These are phyloP conservation scores for Sphyrna mokarran DNA, from an alignment of 2,113 vertebrate genomes.

Conservation along the genomic window DNA sequence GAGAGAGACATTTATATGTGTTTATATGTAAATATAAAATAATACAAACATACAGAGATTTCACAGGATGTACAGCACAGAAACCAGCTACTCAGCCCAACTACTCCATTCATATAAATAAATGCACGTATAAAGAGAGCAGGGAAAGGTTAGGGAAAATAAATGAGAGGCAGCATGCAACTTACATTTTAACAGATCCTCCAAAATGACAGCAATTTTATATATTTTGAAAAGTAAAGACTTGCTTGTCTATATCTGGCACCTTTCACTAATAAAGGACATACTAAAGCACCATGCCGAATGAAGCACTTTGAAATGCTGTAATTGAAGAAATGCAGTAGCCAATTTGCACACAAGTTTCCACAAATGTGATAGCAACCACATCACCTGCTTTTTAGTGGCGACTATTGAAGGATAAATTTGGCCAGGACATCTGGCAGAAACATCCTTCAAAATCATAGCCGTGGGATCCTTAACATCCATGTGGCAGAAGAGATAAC, in stretches of 20 bases:
- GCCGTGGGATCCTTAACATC: not conserved
- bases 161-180: not conserved
- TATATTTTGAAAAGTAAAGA: not conserved
- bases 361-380: not conserved
- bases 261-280: not conserved
- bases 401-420: not conserved
- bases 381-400: not conserved
- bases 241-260: not conserved
- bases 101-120: not conserved
- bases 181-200: not conserved
- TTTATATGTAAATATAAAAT: slow-evolving; percentile 44
- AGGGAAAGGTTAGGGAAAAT: not conserved
- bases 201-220: not conserved
- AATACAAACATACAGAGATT: not conserved
- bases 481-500: not conserved
- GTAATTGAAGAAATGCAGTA: not conserved
- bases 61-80: not conserved
- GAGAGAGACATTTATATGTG: slow-evolving; percentile 96
- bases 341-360: not conserved
- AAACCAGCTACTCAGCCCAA: not conserved
- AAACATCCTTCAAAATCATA: not conserved
- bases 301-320: not conserved
- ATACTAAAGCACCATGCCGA: not conserved
- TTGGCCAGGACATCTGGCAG: not conserved
- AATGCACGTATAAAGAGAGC: not conserved